Evolutionary conservation across 1,140 invertebrate genomes (phyloP), one percentile per base, ranked within the genome.

Genomic region (Drosophila sproati): DNA sequence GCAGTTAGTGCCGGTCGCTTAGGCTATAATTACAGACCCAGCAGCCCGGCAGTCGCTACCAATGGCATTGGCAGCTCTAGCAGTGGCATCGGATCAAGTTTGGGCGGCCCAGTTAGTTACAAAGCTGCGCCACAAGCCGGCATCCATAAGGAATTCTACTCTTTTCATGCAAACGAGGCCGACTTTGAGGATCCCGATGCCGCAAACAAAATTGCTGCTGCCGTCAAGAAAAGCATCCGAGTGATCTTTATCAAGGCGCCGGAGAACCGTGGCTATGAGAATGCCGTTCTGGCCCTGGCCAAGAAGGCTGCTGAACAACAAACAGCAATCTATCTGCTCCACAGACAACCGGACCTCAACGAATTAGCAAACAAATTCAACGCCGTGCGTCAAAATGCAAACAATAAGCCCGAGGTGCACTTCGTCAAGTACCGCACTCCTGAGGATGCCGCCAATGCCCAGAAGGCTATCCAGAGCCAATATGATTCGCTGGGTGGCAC

Each of bases 381-480:
- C 31, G 80, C 78, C 20, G 68, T 85, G 4, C 78, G 74, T 39
- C 73, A 82, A 63, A 85, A 78, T 7, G 74, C 77, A 47, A 82
- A 76, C 56, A 45, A 73, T 35, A 90, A 78, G 43, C 90, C 89
- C 8, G 90, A 91, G 54, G 90, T 91, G 31, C 90, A 91, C 67
- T 91, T 91, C 39, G 89, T 91, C 52, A 91, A 91, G 56, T 91
- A 91, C 32, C 78, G 89, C 45, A 91, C 90, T 0, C 90, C 78
- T 4, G 86, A 91, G 61, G 90, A 91, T 54, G 90, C 90, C n/a
- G 64, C 54, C 47, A 91, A 91, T 20, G 90, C 90, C 5, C 90
- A 91, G 57, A 55, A 50, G 5, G 77, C 77, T 29, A 91, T 91
- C 48, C 90, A 91, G 64, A 55, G 67, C 12, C 86, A 91, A 57